These are phyloP conservation scores for Columba janthina DNA, from an alignment of 2,113 vertebrate genomes.

Conservation along the genomic window DNA sequence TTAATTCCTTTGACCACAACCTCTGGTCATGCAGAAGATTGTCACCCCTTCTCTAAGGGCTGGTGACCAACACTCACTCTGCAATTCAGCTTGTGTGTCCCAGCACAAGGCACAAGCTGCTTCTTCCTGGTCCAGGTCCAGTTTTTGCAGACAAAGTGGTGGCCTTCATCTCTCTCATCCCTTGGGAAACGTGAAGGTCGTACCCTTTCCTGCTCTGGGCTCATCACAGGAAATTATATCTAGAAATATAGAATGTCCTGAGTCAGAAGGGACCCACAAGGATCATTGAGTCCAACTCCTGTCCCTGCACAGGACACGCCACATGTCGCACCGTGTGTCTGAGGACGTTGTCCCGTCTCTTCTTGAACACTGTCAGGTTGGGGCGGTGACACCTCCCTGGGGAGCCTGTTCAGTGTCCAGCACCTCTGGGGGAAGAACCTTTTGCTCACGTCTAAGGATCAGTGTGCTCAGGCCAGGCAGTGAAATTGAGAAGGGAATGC, in stretches of 20 bases:
- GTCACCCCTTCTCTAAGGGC: background rate
- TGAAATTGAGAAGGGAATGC: background rate
- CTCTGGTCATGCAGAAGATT: background rate
- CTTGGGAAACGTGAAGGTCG: fast-evolving
- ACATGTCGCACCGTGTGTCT: no score
- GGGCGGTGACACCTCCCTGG: no score
- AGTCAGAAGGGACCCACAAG: no score
- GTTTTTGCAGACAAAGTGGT: background rate
- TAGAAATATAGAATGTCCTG: no score
- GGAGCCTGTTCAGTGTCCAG: no score
- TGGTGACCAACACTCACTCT: fast-evolving
- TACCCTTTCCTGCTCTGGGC: background rate
- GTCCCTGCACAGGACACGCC: no score
- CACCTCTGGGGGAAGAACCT: no score
- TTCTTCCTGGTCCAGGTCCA: background rate
- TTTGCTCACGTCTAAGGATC: background rate
- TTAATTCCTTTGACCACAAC: background rate
- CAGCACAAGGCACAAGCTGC: background rate
- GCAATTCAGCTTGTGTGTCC: background rate
- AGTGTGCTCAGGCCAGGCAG: fast-evolving
- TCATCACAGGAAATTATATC: background rate
- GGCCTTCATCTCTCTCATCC: background rate
- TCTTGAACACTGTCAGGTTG: no score
- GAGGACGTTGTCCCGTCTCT: no score
- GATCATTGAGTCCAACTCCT: no score